Conservation (phyloP, 2,797 vertebrate genomes). For the Rousettus madagascariensis region DNA sequence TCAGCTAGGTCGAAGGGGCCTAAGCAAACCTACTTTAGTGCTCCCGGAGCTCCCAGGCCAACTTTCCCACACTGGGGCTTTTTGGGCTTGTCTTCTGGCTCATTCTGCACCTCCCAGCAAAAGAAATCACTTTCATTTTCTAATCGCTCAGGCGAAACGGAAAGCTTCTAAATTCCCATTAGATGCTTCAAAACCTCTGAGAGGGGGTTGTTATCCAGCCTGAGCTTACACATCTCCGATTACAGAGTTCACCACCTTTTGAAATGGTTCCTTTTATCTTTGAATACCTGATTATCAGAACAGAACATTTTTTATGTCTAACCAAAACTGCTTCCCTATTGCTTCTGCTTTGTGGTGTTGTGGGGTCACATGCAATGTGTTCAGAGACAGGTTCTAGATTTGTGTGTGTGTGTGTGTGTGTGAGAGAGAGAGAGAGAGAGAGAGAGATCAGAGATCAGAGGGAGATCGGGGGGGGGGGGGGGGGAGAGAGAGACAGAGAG, state of each 20-base stretch:
- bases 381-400: neutral
- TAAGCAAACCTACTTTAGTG: neutral
- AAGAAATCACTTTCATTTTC: neutral
- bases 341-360: neutral
- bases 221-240: neutral
- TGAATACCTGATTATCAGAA: neutral
- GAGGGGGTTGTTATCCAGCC: neutral
- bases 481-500: neutral
- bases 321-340: neutral
- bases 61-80: neutral
- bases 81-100: neutral
- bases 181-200: neutral
- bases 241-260: neutral
- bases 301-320: neutral
- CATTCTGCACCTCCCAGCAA: neutral
- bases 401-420: neutral
- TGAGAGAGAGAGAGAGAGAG: neutral
- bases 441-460: too few relatives aligned
- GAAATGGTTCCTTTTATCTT: constrained; percentile 12
- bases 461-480: too few relatives aligned
- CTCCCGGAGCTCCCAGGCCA: neutral
- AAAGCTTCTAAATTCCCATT: neutral
- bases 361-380: neutral
- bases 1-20: neutral
- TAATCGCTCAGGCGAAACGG: neutral